Evolutionary conservation across 2,797 vertebrate species (phyloP).

Genomic region (Monodelphis domestica): DNA sequence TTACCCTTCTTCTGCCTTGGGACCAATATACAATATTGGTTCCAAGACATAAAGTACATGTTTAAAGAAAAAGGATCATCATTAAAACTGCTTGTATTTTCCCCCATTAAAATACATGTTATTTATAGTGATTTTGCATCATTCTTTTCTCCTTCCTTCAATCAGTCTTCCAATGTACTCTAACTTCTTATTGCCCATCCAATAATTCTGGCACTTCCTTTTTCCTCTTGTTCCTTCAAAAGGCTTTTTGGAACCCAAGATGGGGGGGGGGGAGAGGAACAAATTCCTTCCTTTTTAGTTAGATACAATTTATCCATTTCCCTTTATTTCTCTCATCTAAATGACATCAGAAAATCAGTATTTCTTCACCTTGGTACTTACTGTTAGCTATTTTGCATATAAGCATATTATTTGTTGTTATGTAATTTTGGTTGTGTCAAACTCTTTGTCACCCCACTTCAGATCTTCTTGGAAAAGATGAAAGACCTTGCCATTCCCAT

Average conservation of each 20-base stretch:
- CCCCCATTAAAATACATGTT: not conserved
- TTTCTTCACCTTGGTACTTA: not conserved
- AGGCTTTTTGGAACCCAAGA: not conserved
- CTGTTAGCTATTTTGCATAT: not conserved
- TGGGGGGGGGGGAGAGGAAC: not conserved
- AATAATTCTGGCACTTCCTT: not conserved
- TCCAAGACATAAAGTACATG: too few relatives aligned
- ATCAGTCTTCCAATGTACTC: not conserved
- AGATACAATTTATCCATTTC: not conserved
- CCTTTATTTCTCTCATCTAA: not conserved
- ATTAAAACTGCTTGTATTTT: not conserved
- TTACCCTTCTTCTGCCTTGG: too few relatives aligned
- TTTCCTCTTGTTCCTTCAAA: not conserved
- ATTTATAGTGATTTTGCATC: not conserved
- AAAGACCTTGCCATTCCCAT: too few relatives aligned
- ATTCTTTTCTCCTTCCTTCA: conserved; percentile 20
- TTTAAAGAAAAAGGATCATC: too few relatives aligned
- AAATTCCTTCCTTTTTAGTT: not conserved
- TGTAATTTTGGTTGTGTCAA: too few relatives aligned
- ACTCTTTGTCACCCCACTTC: too few relatives aligned
- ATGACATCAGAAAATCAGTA: not conserved
- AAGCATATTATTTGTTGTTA: too few relatives aligned
- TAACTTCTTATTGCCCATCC: conserved; percentile 7
- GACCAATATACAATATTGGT: too few relatives aligned
- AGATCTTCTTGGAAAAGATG: too few relatives aligned